Evolutionary conservation across 2,113 vertebrate genomes (phyloP), one percentile per base, ranked within the genome.

Genomic region (Brachionichthys hirsutus): DNA sequence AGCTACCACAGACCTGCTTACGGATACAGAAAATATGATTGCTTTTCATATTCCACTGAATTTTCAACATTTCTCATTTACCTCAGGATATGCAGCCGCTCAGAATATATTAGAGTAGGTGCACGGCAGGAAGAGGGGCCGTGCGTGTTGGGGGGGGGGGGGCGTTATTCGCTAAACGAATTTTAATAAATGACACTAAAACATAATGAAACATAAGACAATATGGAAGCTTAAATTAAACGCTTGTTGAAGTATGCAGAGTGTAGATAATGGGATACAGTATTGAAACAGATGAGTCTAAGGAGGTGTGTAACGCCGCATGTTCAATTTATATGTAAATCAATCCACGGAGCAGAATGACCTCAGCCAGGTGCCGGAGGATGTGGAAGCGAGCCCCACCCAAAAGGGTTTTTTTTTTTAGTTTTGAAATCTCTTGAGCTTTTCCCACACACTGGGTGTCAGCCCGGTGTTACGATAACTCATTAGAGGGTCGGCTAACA

Each of bases 11-110:
- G 81, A 88, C 85, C 89, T 92, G 90, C 90, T 92, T 92, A 92
- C 90, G 73, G 80, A 92, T 88, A 89, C 90, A 91, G 87, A 91
- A 91, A 90, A 92, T 90, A 67, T 90, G 90, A 92, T 92, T 92
- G 90, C 89, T 87, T 91, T 90, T 90, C 83, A 88, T 89, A 87
- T 89, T 80, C 72, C 80, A 72, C 65, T 79, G 70, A 87, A 85
- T 87, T 87, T 87, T 73, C 73, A 76, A 87, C 88, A 75, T 81
- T 87, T 86, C 67, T 68, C 70, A 77, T 88, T 90, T 84, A 79
- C 87, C 86, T 51, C 77, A 35, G 90, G 90, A 89, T 74, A 90
- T 64, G 58, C 77, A 83, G 80, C 70, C 73, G 74, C 83, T 85
- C 85, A 62, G 70, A 87, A 85, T 70, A 46, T 79, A 89, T 82